Evolutionary conservation across 2,797 vertebrate species (phyloP).

Genomic region (Poecile montanus): DNA sequence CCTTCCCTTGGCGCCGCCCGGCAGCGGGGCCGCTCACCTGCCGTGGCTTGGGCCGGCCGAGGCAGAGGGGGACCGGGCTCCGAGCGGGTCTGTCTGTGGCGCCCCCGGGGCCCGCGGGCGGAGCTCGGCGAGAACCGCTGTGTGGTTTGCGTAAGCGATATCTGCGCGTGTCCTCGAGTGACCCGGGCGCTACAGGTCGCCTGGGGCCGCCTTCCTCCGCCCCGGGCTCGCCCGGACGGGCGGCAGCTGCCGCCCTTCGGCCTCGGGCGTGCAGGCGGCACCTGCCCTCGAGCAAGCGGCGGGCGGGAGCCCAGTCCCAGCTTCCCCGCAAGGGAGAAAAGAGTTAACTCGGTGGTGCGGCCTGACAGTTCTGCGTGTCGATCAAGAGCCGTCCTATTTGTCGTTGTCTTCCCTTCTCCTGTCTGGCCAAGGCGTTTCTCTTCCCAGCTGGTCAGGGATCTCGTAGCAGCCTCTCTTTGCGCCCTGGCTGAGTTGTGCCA

Average conservation of each 20-base stretch:
- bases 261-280: background rate
- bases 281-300: background rate
- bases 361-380: background rate
- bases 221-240: background rate
- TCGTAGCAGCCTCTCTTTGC: too few relatives aligned
- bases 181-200: constrained; percentile 65
- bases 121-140: background rate
- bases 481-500: rapidly evolving
- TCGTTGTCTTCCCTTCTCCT: too few relatives aligned
- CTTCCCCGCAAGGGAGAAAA: background rate
- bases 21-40: background rate
- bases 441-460: rapidly evolving
- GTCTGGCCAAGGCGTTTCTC: rapidly evolving
- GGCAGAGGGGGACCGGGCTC: background rate
- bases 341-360: background rate
- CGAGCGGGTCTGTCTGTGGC: background rate
- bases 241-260: background rate
- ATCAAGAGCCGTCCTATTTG: background rate
- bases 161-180: constrained; percentile 28
- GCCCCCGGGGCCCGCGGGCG: background rate
- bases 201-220: background rate
- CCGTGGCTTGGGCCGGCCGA: background rate
- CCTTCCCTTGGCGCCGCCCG: background rate
- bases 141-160: constrained; percentile 32
- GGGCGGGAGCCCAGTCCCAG: rapidly evolving